Evolutionary conservation across 2,888 invertebrate genomes (phyloP).

Genomic region (Tetramorium bicarinatum): DNA sequence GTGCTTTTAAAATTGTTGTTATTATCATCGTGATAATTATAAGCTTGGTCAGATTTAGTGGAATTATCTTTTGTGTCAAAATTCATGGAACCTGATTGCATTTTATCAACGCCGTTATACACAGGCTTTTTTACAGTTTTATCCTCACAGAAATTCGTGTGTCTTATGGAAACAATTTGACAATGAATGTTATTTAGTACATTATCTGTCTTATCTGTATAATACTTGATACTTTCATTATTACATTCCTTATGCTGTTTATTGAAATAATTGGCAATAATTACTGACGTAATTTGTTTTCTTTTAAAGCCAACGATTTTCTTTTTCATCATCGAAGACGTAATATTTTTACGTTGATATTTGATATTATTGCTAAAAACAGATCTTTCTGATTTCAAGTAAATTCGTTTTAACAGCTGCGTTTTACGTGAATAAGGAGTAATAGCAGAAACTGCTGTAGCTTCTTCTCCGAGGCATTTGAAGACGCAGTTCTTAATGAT

Average conservation of each 20-base stretch:
- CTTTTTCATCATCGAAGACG: not conserved
- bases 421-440: not conserved
- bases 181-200: not conserved
- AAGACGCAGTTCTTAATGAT: constrained; percentile 11
- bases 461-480: not conserved
- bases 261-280: not conserved
- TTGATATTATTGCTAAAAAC: constrained; percentile 1
- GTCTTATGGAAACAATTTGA: not conserved
- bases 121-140: not conserved
- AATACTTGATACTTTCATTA: not conserved
- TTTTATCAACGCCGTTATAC: not conserved
- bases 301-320: not conserved
- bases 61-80: not conserved
- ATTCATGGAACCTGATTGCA: not conserved
- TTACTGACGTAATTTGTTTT: constrained; percentile 1
- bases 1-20: not conserved
- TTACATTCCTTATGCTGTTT: not conserved
- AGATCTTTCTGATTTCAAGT: not conserved
- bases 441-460: not conserved
- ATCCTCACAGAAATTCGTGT: not conserved
- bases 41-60: not conserved
- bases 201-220: not conserved
- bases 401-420: not conserved
- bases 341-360: not conserved
- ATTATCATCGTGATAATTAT: not conserved